These are phyloP conservation scores for Myotis pilosus DNA, from an alignment of 2,797 vertebrate genomes.

Conservation along the genomic window DNA sequence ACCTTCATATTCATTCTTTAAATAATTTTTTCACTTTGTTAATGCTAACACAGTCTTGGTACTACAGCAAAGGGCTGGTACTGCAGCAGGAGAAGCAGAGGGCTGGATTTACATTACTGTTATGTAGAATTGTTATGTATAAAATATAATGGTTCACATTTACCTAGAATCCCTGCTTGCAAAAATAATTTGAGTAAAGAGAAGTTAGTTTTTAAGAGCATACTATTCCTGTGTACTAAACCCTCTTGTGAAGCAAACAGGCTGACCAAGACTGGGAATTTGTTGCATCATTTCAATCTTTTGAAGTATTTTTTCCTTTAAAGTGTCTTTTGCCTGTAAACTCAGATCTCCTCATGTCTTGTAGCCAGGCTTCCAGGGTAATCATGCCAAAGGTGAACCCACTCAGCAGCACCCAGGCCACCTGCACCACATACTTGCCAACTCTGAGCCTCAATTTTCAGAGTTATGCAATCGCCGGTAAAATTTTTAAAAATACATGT, in stretches of 20 bases:
- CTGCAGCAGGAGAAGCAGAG: not conserved
- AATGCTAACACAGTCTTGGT: not conserved
- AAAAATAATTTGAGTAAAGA: constrained; percentile 19
- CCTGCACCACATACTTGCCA: constrained; percentile 3
- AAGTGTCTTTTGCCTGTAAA: constrained; percentile 54
- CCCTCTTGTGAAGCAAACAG: constrained; percentile 44
- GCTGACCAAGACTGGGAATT: constrained; percentile 27
- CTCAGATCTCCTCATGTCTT: constrained; percentile 11
- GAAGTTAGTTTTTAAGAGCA: constrained; percentile 11
- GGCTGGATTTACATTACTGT: not conserved
- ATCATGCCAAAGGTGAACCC: not conserved
- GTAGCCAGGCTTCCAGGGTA: not conserved
- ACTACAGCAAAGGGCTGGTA: not conserved
- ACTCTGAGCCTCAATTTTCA: constrained; percentile 22
- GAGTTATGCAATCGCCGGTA: constrained; percentile 44
- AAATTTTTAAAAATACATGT: constrained; percentile 44
- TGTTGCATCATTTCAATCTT: constrained; percentile 27
- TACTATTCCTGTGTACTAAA: constrained; percentile 11
- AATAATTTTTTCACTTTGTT: not conserved
- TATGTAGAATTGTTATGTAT: not conserved
- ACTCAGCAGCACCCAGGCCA: not conserved
- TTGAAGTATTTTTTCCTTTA: constrained; percentile 53
- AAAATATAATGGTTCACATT: not conserved
- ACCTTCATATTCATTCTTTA: not conserved
- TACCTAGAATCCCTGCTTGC: not conserved